A percentile compares a stretch with the other conserved stretches of the same genome.
Conservation (phyloP, 2,113 vertebrate species). For the Ornithorhynchus anatinus region DNA sequence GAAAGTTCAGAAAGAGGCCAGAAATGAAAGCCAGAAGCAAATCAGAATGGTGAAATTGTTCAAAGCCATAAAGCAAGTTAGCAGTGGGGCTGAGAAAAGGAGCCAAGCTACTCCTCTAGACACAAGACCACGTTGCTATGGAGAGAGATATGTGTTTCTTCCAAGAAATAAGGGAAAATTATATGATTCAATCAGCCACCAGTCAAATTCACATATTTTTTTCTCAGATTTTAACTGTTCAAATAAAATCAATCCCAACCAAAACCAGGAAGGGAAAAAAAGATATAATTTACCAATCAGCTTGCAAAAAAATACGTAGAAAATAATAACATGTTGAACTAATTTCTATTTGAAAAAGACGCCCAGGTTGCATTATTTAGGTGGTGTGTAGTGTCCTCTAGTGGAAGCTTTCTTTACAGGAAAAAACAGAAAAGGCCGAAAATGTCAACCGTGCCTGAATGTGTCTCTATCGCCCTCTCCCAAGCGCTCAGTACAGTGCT, state of each 20-base stretch:
- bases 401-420: slow-evolving; percentile 8
- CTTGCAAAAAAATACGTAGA: background rate
- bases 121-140: background rate
- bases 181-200: too few relatives aligned
- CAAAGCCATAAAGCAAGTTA: background rate
- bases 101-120: background rate
- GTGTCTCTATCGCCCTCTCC: too few relatives aligned
- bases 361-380: background rate
- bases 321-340: background rate
- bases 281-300: too few relatives aligned
- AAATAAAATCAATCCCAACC: too few relatives aligned
- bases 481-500: too few relatives aligned
- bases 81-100: background rate
- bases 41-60: background rate
- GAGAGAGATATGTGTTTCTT: background rate
- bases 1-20: background rate
- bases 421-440: background rate
- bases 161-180: background rate
- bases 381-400: slow-evolving; percentile 50
- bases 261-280: too few relatives aligned
- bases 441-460: too few relatives aligned
- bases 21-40: rapidly evolving
- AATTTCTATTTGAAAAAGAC: background rate
- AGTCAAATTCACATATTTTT: too few relatives aligned
- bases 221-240: too few relatives aligned